Percentiles rank a stretch among this genome's conserved stretches.
phyloP scores from a whole-genome alignment of 2,888 invertebrate species.

The Pantelozetes paolii region DNA sequence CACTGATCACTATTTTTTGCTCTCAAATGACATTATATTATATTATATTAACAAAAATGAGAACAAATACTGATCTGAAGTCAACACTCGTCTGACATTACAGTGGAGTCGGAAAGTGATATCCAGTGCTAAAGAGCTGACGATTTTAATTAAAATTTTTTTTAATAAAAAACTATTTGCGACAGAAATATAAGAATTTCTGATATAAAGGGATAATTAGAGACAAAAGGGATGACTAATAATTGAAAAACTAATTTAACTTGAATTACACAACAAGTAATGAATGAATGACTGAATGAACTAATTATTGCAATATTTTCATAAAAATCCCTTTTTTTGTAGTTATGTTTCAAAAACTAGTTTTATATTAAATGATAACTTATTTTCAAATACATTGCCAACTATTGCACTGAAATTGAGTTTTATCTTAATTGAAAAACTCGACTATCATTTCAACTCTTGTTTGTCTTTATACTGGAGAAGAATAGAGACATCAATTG shows the following conservation, averaged over 20 bases:
- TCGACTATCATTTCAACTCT: conserved; percentile 19
- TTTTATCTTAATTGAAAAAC: conserved; percentile 34
- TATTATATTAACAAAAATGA: conserved; percentile 4
- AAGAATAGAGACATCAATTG: conserved; percentile 23
- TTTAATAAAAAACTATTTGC: conserved; percentile 10
- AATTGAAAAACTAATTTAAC: conserved; percentile 36
- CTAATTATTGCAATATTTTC: conserved; percentile 33
- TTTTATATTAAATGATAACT: conserved; percentile 9
- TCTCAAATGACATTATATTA: conserved; percentile 15
- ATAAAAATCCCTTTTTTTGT: background rate
- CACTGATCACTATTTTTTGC: background rate
- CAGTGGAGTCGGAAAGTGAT: background rate
- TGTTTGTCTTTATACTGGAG: background rate
- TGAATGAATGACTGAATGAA: conserved; percentile 28
- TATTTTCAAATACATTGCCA: background rate
- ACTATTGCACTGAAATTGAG: background rate
- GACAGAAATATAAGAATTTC: conserved; percentile 18
- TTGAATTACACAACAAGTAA: conserved; percentile 17
- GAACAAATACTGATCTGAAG: conserved; percentile 14
- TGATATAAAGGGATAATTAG: conserved; percentile 29
- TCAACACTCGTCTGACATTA: background rate
- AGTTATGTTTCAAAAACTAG: background rate
- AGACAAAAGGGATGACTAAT: conserved; percentile 25
- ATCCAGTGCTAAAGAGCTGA: background rate
- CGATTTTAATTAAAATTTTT: conserved; percentile 31